Percentiles rank a stretch among this genome's conserved stretches.
Conservation (phyloP, 92 coral and sea anemone species). For the Epizoanthus illoricatus region DNA sequence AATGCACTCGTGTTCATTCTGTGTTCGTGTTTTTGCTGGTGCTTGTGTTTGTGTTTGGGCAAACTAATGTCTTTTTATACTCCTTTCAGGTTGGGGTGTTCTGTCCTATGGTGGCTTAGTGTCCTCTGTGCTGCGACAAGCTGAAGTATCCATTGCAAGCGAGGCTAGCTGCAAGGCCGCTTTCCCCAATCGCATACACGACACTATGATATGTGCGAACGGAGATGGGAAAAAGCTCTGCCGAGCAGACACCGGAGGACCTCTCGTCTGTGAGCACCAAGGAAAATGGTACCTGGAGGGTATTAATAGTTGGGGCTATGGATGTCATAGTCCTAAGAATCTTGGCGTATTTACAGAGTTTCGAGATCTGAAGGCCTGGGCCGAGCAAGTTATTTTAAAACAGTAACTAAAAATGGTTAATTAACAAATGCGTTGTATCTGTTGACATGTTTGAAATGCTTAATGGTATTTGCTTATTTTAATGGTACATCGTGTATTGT, state of each 20-base stretch:
- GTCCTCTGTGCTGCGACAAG: neutral
- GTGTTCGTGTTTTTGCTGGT: too few species aligned
- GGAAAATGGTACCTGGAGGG: neutral
- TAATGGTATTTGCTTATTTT: too few species aligned
- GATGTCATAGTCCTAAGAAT: neutral
- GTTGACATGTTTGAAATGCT: too few species aligned
- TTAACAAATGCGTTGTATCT: too few species aligned
- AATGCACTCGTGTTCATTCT: too few species aligned
- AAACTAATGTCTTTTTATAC: neutral
- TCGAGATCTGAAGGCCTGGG: neutral
- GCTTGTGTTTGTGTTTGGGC: too few species aligned
- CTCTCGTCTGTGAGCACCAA: conserved; percentile 2
- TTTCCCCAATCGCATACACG: neutral
- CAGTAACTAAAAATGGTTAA: too few species aligned
- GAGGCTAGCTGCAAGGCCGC: neutral
- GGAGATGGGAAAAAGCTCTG: neutral
- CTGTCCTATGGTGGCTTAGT: neutral
- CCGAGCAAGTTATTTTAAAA: neutral
- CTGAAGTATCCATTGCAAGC: neutral
- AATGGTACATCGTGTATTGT: too few species aligned
- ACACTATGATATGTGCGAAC: neutral
- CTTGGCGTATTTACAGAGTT: neutral
- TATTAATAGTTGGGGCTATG: neutral
- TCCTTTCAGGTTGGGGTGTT: neutral
- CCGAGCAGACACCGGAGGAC: neutral